Conservation (phyloP, 1,140 invertebrate species). For the Venturia canescens region DNA sequence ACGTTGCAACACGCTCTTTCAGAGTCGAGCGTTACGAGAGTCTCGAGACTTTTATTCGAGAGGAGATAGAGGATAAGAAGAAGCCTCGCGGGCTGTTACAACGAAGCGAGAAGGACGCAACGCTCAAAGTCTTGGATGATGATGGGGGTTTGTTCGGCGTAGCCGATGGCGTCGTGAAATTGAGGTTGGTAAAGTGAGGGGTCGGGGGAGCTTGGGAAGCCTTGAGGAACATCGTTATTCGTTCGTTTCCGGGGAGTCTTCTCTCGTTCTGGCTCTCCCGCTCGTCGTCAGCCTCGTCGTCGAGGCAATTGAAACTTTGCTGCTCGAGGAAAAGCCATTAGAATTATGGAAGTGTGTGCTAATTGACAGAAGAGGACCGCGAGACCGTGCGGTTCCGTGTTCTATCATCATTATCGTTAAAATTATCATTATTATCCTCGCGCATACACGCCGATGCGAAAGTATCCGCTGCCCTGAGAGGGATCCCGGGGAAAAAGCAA, state of each 20-base stretch:
- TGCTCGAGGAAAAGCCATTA: slow-evolving; percentile 43
- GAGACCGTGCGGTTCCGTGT: neutral
- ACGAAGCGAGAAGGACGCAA: neutral
- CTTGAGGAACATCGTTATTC: slow-evolving; percentile 26
- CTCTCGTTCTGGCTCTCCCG: neutral
- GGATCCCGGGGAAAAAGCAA: neutral
- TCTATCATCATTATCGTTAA: slow-evolving; percentile 27
- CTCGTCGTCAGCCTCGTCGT: neutral
- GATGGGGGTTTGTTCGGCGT: neutral
- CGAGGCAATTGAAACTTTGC: slow-evolving; percentile 33
- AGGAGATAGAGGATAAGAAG: neutral
- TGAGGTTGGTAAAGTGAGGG: slow-evolving; percentile 3
- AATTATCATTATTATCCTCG: slow-evolving; percentile 39
- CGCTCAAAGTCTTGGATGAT: neutral
- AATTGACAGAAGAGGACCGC: slow-evolving; percentile 12
- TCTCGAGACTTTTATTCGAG: neutral
- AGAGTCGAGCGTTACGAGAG: neutral
- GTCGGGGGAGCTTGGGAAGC: neutral
- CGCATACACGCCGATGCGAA: neutral
- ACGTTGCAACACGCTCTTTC: neutral
- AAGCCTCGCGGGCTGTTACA: neutral
- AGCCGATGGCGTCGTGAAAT: slow-evolving; percentile 17
- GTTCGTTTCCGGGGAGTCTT: neutral
- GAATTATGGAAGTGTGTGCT: slow-evolving; percentile 44
- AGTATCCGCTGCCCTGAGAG: neutral